Evolutionary conservation across 2,797 vertebrate species (phyloP), one percentile per base, ranked within the genome.

Genomic region (Chromobotia macracanthus): DNA sequence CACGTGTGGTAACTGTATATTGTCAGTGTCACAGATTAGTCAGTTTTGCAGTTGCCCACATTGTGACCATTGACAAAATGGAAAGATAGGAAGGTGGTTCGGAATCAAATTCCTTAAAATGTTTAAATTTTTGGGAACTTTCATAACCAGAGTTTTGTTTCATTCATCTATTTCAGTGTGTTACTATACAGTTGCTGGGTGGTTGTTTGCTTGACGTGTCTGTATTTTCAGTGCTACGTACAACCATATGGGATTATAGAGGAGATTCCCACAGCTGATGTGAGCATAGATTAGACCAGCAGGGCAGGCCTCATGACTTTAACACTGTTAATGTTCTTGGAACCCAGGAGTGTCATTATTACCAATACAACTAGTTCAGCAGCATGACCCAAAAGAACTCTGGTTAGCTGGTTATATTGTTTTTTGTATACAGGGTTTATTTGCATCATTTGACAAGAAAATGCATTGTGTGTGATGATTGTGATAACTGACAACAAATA

Each of bases 241-340:
- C 0, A 15, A 35, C 7, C 48, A 2, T 55, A 25, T 55, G 31
- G 31, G 68, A 79, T 72, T 72, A 72, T 1, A 5, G 6, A 0
- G 21, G 58, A 31, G 35, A 55, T 64, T 63, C 55, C 56, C 21
- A 31, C 48, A 72, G 68, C 77, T 55, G 77, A 79, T 79, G 76
- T 71, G 60, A 35, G 12, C 48, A 65, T 79, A 68, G 77, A 79
- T 79, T 72, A 79, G 69, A 55, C 31, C 77, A 72, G 69, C 60
- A 21, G 48, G 68, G 35, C 31, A n/a, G 16, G 60, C 72, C 48
- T 79, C 1, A 4, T 55, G 48, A 65, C 35, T 71, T 44, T 64
- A 46, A 79, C 31, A 1, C 1, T 44, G 18, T 21, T 41, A 48
- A 18, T 55, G 23, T 79, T 64, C 48, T 72, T 72, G 28, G 7